Evolutionary conservation across 2,113 vertebrate species (phyloP).

Genomic region (Gymnocephalus cernua): DNA sequence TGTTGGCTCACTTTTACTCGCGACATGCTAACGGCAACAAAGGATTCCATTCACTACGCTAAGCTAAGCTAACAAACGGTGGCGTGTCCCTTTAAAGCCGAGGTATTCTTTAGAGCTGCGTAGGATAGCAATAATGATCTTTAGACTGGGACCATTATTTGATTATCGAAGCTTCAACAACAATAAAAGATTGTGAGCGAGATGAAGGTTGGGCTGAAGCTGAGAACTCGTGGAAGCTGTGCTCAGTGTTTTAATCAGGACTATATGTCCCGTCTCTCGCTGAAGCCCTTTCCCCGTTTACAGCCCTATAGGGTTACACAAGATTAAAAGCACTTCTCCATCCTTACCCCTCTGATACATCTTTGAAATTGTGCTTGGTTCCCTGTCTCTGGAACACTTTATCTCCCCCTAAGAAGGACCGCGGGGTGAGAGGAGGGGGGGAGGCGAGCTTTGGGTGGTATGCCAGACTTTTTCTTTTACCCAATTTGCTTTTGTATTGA

Average conservation of each 20-base stretch:
- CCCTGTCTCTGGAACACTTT: constrained; percentile 81
- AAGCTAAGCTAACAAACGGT: too few relatives aligned
- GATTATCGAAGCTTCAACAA: constrained; percentile 64
- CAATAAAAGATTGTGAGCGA: constrained; percentile 60
- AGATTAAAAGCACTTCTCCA: constrained; percentile 84
- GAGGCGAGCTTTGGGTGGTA: constrained; percentile 43
- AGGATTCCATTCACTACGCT: too few relatives aligned
- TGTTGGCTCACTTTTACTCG: too few relatives aligned
- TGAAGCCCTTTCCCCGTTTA: constrained; percentile 72
- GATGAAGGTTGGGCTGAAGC: constrained; percentile 51
- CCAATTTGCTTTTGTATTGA: constrained; percentile 63
- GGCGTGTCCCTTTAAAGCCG: too few relatives aligned
- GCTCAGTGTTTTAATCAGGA: constrained; percentile 82
- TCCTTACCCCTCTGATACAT: constrained; percentile 79
- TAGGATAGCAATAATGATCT: constrained; percentile 43
- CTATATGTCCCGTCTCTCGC: constrained; percentile 82
- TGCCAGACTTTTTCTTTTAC: constrained; percentile 37
- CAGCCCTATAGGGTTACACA: constrained; percentile 81
- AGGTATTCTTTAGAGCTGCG: constrained; percentile 49
- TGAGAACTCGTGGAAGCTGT: constrained; percentile 74
- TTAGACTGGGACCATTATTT: constrained; percentile 61
- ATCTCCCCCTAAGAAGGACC: constrained; percentile 62
- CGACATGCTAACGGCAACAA: too few relatives aligned
- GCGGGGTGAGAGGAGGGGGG: constrained; percentile 63
- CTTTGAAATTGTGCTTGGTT: constrained; percentile 79